Percentiles rank a stretch among this genome's conserved stretches.
phyloP scores from a whole-genome alignment of 2,797 vertebrate genomes.

The Gallinago solitaria region DNA sequence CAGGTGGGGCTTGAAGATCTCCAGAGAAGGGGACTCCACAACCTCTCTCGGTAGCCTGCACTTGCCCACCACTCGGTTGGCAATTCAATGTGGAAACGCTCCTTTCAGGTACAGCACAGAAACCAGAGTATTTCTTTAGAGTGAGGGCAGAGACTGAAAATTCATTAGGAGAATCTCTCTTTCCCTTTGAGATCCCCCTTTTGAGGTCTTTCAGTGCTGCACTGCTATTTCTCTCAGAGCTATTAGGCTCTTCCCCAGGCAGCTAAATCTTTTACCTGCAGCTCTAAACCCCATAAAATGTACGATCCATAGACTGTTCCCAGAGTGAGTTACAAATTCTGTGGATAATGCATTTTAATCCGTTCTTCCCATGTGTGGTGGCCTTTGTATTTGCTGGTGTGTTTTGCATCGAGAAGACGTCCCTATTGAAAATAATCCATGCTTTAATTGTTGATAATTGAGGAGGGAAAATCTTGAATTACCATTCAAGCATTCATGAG shows the following conservation, averaged over 20 bases:
- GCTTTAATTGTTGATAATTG: not conserved
- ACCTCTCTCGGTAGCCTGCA: too few species aligned
- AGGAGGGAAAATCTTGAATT: not conserved
- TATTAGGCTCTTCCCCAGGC: not conserved
- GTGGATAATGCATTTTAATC: not conserved
- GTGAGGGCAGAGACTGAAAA: not conserved
- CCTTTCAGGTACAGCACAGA: not conserved
- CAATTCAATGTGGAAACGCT: not conserved
- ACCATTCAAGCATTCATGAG: not conserved
- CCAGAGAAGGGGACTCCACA: too few species aligned
- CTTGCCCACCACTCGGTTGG: not conserved
- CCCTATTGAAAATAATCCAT: not conserved
- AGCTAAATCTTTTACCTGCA: not conserved
- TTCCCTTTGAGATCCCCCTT: not conserved
- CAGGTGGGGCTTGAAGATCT: too few species aligned
- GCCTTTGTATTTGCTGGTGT: not conserved
- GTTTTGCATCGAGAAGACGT: not conserved
- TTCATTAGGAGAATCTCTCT: not conserved
- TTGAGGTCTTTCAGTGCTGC: not conserved
- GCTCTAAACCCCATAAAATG: not conserved
- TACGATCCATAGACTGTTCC: not conserved
- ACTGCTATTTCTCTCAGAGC: not conserved
- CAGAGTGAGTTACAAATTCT: not conserved
- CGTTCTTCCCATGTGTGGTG: fast-evolving
- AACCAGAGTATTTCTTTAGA: not conserved